Evolutionary conservation across 2,888 invertebrate genomes (phyloP), one percentile per base, ranked within the genome.

Genomic region (Allolobophora icterica): DNA sequence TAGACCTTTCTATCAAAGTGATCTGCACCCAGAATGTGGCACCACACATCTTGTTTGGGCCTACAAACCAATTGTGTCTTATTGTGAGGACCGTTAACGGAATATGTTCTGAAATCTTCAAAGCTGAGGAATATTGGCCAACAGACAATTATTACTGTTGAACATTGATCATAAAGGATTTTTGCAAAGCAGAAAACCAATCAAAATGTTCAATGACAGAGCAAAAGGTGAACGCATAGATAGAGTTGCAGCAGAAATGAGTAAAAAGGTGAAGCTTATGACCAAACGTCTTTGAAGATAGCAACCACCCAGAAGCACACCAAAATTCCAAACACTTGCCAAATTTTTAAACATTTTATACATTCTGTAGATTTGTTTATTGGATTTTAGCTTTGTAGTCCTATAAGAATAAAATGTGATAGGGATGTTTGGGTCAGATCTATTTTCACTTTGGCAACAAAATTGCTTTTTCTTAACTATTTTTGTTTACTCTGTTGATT

Each of bases 401-500:
- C 30, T n/a, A 71, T n/a, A 30, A 71, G 71, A 71, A 71, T n/a
- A 30, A 30, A 71, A 11, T n/a, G 71, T 71, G 71, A 30, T n/a
- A n/a, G 71, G 0, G 30, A n/a, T n/a, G 30, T 71, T 71, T 30
- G 5, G 52, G 71, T n/a, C 71, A 8, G 30, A 11, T 71, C 30
- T 71, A n/a, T n/a, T 52, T 58, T 71, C n/a, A 6, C 13, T 8
- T 71, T n/a, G 11, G 13, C 71, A 30, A n/a, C 71, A 30, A n/a
- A n/a, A n/a, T 71, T 71, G 71, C 52, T 71, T 87, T 90, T 91
- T 92, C 93, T 94, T 93, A 92, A 93, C 93, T 91, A 0, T 34
- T 83, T 71, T 2, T 90, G 33, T 89, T 42, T 33, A 34, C 19
- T 40, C 11, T 92, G 95, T 95, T 92, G 94, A 95, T 91, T 94